Percentiles rank a stretch among this genome's conserved stretches.
Conservation (phyloP, 2,113 vertebrate species). For the Hippocampus guttulatus region DNA sequence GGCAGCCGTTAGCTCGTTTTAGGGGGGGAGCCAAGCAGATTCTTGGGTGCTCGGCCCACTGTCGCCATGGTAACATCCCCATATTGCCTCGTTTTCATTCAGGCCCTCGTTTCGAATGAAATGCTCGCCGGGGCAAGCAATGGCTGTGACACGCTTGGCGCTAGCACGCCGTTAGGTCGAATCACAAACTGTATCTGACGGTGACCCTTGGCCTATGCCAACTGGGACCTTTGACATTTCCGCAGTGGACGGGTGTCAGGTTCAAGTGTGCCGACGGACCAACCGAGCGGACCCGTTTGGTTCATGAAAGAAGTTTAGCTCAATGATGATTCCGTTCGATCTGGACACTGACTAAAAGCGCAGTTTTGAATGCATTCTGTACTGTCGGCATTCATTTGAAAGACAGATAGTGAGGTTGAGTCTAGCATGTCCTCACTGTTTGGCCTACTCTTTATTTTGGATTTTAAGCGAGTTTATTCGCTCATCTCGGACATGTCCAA, state of each 20-base stretch:
- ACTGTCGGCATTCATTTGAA: neutral
- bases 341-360: neutral
- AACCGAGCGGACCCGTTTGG: too few relatives aligned
- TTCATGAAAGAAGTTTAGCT: too few relatives aligned
- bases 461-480: neutral
- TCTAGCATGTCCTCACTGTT: neutral
- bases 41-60: neutral
- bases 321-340: neutral
- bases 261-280: conserved; percentile 25
- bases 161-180: neutral
- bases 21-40: neutral
- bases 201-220: conserved; percentile 42
- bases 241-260: conserved; percentile 40
- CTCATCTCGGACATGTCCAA: neutral
- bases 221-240: conserved; percentile 60
- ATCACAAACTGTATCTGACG: neutral
- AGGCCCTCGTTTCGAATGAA: conserved; percentile 4
- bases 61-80: conserved; percentile 12
- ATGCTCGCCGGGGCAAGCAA: conserved; percentile 7
- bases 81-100: neutral
- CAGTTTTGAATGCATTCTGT: neutral
- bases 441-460: neutral
- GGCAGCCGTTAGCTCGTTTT: neutral
- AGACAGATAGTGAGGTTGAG: neutral
- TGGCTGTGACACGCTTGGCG: neutral